These are phyloP conservation scores for Hiodon tergisus DNA, from an alignment of 2,113 vertebrate species.

Conservation along the genomic window DNA sequence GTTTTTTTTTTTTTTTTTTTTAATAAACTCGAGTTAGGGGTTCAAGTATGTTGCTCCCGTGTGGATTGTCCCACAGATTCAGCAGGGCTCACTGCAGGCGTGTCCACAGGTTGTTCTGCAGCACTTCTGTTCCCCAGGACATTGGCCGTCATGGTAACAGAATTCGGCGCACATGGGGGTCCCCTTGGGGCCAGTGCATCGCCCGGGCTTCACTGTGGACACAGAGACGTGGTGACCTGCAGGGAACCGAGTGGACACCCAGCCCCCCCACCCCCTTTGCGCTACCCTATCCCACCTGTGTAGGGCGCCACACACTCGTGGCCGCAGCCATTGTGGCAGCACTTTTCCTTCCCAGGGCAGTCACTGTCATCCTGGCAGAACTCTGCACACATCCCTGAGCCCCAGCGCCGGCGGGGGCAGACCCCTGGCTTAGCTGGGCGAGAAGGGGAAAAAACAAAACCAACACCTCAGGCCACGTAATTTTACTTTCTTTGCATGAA, in stretches of 20 bases:
- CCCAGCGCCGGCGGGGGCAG: constrained; percentile 43
- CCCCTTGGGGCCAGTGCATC: constrained; percentile 46
- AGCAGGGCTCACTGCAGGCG: constrained; percentile 56
- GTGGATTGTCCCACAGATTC: constrained; percentile 22
- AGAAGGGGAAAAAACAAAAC: constrained; percentile 5
- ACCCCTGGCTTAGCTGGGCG: constrained; percentile 52
- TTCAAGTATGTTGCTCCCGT: constrained; percentile 10
- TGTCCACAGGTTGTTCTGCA: constrained; percentile 59
- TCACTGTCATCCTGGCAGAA: constrained; percentile 55
- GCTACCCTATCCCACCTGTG: constrained; percentile 43
- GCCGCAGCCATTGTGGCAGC: constrained; percentile 66
- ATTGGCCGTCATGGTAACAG: constrained; percentile 61
- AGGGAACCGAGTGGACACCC: background rate
- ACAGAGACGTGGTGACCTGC: constrained; percentile 1
- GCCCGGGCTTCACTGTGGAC: constrained; percentile 55
- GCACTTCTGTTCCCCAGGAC: constrained; percentile 59
- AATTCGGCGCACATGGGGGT: constrained; percentile 60
- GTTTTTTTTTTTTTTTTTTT: too few species aligned
- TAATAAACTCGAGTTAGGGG: background rate
- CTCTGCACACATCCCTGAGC: constrained; percentile 51
- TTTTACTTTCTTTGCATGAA: too few species aligned
- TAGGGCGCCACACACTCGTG: constrained; percentile 56
- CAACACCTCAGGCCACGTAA: too few species aligned
- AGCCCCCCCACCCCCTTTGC: background rate
- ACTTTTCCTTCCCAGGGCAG: constrained; percentile 56